Evolutionary conservation across 2,113 vertebrate genomes (phyloP).

Genomic region (Sminthopsis crassicaudata): DNA sequence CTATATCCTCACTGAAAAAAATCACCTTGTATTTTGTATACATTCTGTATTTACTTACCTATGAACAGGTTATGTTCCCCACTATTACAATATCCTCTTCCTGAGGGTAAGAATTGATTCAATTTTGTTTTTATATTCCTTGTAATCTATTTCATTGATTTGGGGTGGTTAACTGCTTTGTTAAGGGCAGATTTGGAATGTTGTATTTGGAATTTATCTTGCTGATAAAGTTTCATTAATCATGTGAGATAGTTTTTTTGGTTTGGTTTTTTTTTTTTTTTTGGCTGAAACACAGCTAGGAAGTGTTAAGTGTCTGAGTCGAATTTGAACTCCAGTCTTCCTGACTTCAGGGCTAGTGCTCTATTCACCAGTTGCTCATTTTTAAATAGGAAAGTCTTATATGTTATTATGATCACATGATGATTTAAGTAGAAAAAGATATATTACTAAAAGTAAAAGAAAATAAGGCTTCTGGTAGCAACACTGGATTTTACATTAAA

Average conservation of each 20-base stretch:
- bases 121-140: background rate
- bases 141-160: conserved; percentile 2
- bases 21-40: background rate
- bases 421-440: background rate
- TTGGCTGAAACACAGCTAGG: too few species aligned
- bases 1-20: background rate
- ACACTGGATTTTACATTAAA: conserved; percentile 39
- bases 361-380: background rate
- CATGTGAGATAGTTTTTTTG: background rate
- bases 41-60: background rate
- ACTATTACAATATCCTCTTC: background rate
- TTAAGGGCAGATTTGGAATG: conserved; percentile 30
- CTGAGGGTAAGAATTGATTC: background rate
- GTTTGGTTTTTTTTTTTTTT: too few species aligned
- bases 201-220: background rate
- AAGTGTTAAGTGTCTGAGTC: too few species aligned
- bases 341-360: too few species aligned
- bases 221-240: conserved; percentile 20
- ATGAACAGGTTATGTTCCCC: background rate
- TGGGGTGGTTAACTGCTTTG: conserved; percentile 32
- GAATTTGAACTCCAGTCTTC: too few species aligned
- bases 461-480: background rate
- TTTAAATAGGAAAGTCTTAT: conserved; percentile 36
- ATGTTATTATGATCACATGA: background rate
- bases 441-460: conserved; percentile 23